Conservation (phyloP, 1,140 invertebrate genomes). For the Rhynchophorus ferrugineus region DNA sequence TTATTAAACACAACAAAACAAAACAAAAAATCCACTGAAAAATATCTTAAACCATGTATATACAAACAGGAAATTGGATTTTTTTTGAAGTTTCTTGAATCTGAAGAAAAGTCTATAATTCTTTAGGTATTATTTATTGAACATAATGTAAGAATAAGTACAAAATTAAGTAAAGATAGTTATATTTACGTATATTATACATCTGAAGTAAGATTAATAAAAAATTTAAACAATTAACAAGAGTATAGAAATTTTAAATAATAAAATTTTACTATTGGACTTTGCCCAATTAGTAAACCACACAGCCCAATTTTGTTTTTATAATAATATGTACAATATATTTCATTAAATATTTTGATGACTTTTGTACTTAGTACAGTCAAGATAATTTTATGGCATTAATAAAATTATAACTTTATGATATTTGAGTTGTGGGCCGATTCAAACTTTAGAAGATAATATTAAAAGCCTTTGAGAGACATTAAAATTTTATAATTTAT, state of each 20-base stretch:
- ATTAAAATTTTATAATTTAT: too few species aligned
- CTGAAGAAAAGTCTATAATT: too few species aligned
- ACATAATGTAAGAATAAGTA: not conserved
- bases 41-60: too few species aligned
- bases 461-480: too few species aligned
- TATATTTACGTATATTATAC: not conserved
- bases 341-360: not conserved
- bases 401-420: too few species aligned
- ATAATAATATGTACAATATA: conserved; percentile 7
- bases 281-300: conserved; percentile 1
- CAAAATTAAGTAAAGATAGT: not conserved
- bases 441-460: too few species aligned
- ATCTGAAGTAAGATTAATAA: not conserved
- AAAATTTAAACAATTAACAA: not conserved
- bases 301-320: conserved; percentile 13
- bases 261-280: not conserved
- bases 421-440: too few species aligned
- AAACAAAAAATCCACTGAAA: too few species aligned
- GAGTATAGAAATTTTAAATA: conserved; percentile 9
- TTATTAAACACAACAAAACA: too few species aligned
- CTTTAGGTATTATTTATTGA: too few species aligned
- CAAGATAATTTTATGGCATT: not conserved
- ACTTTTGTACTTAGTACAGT: not conserved
- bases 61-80: too few species aligned
- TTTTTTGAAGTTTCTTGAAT: too few species aligned